phyloP scores from a whole-genome alignment of 2,888 invertebrate genomes.

The Phaedon cochleariae region DNA sequence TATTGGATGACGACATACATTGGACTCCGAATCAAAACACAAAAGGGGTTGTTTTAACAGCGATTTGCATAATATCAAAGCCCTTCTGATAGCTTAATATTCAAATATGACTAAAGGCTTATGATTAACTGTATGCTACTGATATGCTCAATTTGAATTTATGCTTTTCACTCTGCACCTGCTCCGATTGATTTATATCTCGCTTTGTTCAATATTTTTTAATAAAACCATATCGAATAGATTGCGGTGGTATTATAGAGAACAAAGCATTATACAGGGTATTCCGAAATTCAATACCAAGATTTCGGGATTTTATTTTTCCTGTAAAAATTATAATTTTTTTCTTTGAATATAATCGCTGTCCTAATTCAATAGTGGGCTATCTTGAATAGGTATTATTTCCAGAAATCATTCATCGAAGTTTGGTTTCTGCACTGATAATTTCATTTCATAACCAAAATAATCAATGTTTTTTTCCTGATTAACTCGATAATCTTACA shows the following conservation, averaged over 20 bases:
- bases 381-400: no score
- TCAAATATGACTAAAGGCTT: conserved; percentile 47
- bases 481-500: no score
- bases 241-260: conserved; percentile 39
- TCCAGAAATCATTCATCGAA: no score
- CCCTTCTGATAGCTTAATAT: conserved; percentile 35
- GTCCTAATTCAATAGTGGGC: no score
- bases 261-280: conserved; percentile 34
- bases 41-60: conserved; percentile 17
- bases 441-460: no score
- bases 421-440: no score
- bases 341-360: no score
- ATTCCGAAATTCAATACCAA: not conserved
- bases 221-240: conserved; percentile 39
- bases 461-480: no score
- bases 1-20: not conserved
- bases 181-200: conserved; percentile 44
- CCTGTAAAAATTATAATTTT: no score
- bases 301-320: not conserved
- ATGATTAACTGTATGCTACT: conserved; percentile 40
- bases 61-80: conserved; percentile 35
- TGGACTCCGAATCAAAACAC: not conserved
- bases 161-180: conserved; percentile 44
- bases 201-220: conserved; percentile 29
- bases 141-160: conserved; percentile 47